Percentiles rank a stretch among this genome's conserved stretches.
Conservation (phyloP, 2,888 invertebrate genomes). For the Coleophora flavipennella region DNA sequence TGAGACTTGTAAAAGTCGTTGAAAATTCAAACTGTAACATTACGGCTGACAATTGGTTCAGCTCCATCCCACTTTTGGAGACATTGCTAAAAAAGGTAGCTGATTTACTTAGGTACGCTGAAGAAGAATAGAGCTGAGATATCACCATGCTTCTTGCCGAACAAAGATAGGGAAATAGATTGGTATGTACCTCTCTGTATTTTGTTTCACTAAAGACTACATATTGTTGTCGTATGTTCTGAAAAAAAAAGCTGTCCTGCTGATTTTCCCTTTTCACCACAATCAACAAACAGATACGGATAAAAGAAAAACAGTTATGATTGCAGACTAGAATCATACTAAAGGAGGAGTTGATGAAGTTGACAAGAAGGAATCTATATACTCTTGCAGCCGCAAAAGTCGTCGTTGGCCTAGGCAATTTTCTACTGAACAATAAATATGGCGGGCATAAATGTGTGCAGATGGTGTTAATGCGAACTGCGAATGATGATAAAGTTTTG, state of each 20-base stretch:
- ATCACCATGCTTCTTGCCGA: too few relatives aligned
- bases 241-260: conserved; percentile 10
- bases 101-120: too few relatives aligned
- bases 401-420: conserved; percentile 7
- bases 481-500: too few relatives aligned
- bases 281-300: conserved; percentile 7
- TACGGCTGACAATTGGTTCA: too few relatives aligned
- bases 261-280: conserved; percentile 11
- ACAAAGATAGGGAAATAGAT: too few relatives aligned
- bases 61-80: too few relatives aligned
- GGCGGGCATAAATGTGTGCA: too few relatives aligned
- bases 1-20: too few relatives aligned
- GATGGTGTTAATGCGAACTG: too few relatives aligned
- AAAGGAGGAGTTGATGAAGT: conserved; percentile 15
- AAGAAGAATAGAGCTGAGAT: too few relatives aligned
- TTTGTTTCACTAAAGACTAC: conserved; percentile 13
- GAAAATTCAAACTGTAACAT: too few relatives aligned
- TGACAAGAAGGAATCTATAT: conserved; percentile 12
- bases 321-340: conserved; percentile 11
- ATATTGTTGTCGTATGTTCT: conserved; percentile 11
- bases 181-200: conserved; percentile 7
- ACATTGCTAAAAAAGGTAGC: too few relatives aligned
- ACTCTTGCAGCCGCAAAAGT: conserved; percentile 7
- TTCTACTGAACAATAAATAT: background rate
- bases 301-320: conserved; percentile 11